These are phyloP conservation scores for Pemphredon lugubris DNA, from an alignment of 2,888 invertebrate genomes.

Conservation along the genomic window DNA sequence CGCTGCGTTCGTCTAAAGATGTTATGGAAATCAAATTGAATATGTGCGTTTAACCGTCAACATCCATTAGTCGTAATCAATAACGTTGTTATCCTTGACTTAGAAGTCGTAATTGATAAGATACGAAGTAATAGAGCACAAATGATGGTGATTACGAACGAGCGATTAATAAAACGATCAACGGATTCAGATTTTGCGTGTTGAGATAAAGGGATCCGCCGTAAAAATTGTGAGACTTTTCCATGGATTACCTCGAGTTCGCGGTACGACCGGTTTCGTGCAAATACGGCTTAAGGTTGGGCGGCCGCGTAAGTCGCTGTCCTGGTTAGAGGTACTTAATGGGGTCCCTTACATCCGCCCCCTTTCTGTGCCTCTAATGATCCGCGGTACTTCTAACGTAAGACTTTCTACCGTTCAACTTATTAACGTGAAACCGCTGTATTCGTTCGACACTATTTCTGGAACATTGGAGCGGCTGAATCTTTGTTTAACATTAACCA, in stretches of 20 bases:
- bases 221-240: slow-evolving; percentile 10
- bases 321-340: slow-evolving; percentile 57
- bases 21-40: too few species aligned
- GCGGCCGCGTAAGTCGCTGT: slow-evolving; percentile 36
- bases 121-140: too few species aligned
- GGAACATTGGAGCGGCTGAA: not conserved
- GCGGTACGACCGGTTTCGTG: slow-evolving; percentile 38
- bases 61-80: too few species aligned
- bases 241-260: slow-evolving; percentile 12
- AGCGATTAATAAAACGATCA: not conserved
- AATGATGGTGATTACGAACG: too few species aligned
- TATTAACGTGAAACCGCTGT: slow-evolving; percentile 20
- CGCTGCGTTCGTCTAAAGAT: too few species aligned
- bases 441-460: not conserved
- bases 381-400: slow-evolving; percentile 24
- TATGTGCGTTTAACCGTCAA: too few species aligned
- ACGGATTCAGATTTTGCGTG: not conserved
- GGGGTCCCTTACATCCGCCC: slow-evolving; percentile 43
- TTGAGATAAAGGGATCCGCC: not conserved
- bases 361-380: slow-evolving; percentile 24
- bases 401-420: slow-evolving; percentile 22
- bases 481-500: too few species aligned
- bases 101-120: too few species aligned
- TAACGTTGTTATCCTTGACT: too few species aligned
- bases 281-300: slow-evolving; percentile 37